phyloP scores from a whole-genome alignment of 2,113 vertebrate genomes.

The Empidonax traillii region DNA sequence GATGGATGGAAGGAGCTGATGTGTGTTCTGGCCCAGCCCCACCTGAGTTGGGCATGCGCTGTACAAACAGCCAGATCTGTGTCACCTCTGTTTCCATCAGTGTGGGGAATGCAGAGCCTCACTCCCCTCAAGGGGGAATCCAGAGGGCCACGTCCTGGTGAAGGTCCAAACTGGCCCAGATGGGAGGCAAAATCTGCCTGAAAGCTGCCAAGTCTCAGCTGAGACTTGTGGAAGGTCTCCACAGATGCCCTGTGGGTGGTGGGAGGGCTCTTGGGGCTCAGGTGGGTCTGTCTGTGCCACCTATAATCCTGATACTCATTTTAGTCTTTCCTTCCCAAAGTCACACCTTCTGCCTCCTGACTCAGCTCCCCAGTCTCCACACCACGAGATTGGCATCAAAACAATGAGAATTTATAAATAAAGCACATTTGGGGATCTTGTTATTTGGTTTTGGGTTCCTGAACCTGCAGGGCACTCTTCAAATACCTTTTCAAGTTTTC shows the following conservation, averaged over 20 bases:
- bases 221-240: background rate
- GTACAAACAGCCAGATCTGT: background rate
- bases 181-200: background rate
- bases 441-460: background rate
- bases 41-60: accelerated
- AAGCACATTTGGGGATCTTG: background rate
- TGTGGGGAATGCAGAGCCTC: accelerated
- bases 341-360: background rate
- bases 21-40: background rate
- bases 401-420: background rate
- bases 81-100: background rate
- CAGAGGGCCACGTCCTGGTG: background rate
- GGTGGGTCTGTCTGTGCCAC: background rate
- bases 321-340: background rate
- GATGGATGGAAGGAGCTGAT: background rate
- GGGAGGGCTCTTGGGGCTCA: background rate
- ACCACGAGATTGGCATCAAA: background rate
- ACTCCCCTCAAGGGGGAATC: background rate
- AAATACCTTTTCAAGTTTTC: background rate
- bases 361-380: background rate
- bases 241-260: background rate
- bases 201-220: background rate
- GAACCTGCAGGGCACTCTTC: background rate
- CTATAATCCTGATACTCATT: background rate
- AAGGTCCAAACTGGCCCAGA: background rate